Evolutionary conservation across 2,113 vertebrate species (phyloP), one percentile per base, ranked within the genome.

Genomic region (Sorex araneus): DNA sequence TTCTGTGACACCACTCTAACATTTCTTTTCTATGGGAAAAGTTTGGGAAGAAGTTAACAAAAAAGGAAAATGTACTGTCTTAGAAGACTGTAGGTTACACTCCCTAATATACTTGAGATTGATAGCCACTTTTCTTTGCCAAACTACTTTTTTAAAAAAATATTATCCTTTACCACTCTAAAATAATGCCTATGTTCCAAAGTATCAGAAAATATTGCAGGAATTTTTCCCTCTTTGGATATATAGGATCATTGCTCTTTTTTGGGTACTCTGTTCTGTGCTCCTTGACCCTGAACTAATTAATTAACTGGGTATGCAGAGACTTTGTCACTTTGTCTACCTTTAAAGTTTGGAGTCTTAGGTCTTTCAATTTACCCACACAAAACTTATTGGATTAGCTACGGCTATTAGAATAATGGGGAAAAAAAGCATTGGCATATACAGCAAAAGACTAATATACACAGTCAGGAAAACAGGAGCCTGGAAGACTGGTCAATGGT

Each of bases 121-220:
- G 40, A 89, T 36, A 71, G 11, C 1, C 4, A 54, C 12, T 36
- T 40, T 27, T 69, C 57, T 89, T 63, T 30, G 36, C 27, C 25
- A 83, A 60, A 3, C 32, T 60, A 60, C 19, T 21, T 60, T 60
- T 60, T 60, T 23, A 60, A 60, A 74, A 21, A 32, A 74, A 21
- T 30, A 84, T 43, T 78, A 11, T 77, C 83, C 91, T 27, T 67
- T 45, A 50, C 30, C 3, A 83, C 43, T 89, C 64, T 66, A 88
- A 78, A 93, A 82, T 71, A 67, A 95, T 71, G 32, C 21, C 60
- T 34, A 28, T 50, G 60, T 76, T 92, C 32, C 34, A 60, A 90
- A 88, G 78, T 50, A 83, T 83, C 67, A 93, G 73, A 15, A 91
- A 30, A 71, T 36, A 43, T 4, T 75, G 19, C 10, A 91, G 54